Evolutionary conservation across 2,888 invertebrate genomes (phyloP), one percentile per base, ranked within the genome.

Genomic region (Melinopterus prodromus): DNA sequence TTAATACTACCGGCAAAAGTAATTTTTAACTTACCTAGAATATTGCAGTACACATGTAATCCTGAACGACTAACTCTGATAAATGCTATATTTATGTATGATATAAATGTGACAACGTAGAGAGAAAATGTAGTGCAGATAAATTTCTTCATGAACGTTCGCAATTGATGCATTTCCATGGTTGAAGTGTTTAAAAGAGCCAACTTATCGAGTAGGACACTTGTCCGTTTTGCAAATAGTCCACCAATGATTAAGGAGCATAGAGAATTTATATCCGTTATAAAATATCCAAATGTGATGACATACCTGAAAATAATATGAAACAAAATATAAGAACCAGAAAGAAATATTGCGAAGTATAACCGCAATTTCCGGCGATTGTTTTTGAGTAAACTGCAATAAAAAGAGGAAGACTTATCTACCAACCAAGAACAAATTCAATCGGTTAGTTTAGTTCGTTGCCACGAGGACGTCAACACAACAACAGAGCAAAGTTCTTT

Each of bases 61-160:
- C 77, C 36, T 69, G 37, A 7, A 9, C 35, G 37, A 4, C 74
- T 36, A 35, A 74, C 37, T 77, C 80, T 76, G 15, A 81, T 53
- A 35, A 78, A 79, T 35, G 80, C 82, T 0, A 78, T 79, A 70
- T 80, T 80, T 5, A 77, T 6, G 35, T 82, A 82, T 9, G 80
- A 79, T 69, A 26, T 14, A 9, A 82, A 77, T 4, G 78, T 78
- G 12, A 81, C 37, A 12, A 80, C n/a, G 38, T 78, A 81, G 37
- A 53, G 36, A 1, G 77, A 72, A 35, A 70, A 70, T 35, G 78
- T 15, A 14, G 70, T n/a, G 16, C 12, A 35, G 35, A 78, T 76
- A 36, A 78, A 38, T 26, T 77, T 78, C n/a, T 76, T 71, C 37
- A 80, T 72, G 15, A 71, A 76, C n/a, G 69, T 70, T 16, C 71